Percentiles rank a stretch among this genome's conserved stretches.
phyloP scores from a whole-genome alignment of 2,797 vertebrate species.

The Hafferia zeledoni region DNA sequence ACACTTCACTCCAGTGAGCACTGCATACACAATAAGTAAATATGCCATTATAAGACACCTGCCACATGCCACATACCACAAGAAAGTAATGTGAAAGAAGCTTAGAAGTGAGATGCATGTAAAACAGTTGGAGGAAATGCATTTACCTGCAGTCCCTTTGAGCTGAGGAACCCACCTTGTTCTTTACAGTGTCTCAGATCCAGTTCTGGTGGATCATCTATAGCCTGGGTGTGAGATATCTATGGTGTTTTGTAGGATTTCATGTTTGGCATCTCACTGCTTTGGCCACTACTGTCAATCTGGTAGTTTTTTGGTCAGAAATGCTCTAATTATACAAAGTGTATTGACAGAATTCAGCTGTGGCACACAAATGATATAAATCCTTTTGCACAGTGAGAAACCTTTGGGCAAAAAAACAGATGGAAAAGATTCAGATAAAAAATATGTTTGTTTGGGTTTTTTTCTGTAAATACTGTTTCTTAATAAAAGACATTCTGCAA shows the following conservation, averaged over 20 bases:
- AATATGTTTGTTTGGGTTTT: neutral
- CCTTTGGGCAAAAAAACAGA: neutral
- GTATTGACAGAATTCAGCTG: neutral
- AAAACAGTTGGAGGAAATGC: neutral
- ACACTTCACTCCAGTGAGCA: neutral
- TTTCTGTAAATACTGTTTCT: neutral
- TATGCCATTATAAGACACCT: neutral
- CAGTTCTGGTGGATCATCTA: neutral
- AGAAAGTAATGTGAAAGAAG: neutral
- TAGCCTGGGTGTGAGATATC: neutral
- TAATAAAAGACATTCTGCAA: constrained; percentile 1
- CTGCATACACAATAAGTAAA: constrained; percentile 1
- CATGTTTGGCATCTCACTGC: neutral
- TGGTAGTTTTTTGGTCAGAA: neutral
- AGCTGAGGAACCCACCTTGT: neutral
- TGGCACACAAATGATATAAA: neutral
- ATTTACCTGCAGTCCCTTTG: neutral
- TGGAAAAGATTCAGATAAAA: neutral
- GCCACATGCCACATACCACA: neutral
- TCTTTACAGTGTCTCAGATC: neutral
- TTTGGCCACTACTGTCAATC: neutral
- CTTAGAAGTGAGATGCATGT: neutral
- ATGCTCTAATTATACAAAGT: neutral
- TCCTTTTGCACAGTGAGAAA: neutral
- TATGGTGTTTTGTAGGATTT: neutral